Percentiles rank a stretch among this genome's conserved stretches.
Evolutionary conservation across 2,113 vertebrate genomes (phyloP).

Genomic region (Pedetes capensis): DNA sequence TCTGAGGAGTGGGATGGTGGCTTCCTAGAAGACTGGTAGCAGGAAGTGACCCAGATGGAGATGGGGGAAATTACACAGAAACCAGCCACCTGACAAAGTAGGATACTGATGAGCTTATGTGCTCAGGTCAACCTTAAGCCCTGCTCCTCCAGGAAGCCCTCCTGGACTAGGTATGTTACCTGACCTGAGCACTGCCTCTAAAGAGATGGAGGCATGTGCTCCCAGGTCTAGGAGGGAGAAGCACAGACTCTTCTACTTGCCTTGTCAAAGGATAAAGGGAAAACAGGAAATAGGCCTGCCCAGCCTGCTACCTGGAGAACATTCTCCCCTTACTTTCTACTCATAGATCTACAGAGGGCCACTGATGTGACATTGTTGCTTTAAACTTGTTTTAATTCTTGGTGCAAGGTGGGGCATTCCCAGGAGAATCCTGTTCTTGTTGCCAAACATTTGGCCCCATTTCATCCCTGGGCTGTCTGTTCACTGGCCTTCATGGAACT

Average conservation of each 20-base stretch:
- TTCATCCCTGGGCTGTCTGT: slow-evolving; percentile 5
- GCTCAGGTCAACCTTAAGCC: not conserved
- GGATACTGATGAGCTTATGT: not conserved
- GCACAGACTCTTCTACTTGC: not conserved
- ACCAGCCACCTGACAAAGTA: not conserved
- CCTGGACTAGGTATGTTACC: not conserved
- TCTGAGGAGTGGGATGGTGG: slow-evolving; percentile 22
- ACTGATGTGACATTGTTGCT: not conserved
- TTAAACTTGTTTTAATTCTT: not conserved
- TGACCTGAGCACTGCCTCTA: not conserved
- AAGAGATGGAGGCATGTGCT: not conserved
- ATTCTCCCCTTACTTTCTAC: not conserved
- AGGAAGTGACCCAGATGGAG: not conserved
- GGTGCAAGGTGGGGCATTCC: slow-evolving; percentile 50
- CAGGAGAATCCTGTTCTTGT: slow-evolving; percentile 50
- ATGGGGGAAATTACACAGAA: not conserved
- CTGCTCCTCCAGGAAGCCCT: not conserved
- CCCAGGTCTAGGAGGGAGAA: not conserved
- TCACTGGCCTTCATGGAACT: slow-evolving; percentile 38
- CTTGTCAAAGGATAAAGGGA: not conserved
- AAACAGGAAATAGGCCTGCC: not conserved
- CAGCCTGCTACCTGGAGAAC: not conserved
- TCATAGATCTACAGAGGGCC: not conserved
- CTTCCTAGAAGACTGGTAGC: slow-evolving; percentile 69
- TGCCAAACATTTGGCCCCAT: slow-evolving; percentile 48